These are phyloP conservation scores for Rotaria magnacalcarata DNA, from an alignment of 2,888 invertebrate species.

Conservation along the genomic window DNA sequence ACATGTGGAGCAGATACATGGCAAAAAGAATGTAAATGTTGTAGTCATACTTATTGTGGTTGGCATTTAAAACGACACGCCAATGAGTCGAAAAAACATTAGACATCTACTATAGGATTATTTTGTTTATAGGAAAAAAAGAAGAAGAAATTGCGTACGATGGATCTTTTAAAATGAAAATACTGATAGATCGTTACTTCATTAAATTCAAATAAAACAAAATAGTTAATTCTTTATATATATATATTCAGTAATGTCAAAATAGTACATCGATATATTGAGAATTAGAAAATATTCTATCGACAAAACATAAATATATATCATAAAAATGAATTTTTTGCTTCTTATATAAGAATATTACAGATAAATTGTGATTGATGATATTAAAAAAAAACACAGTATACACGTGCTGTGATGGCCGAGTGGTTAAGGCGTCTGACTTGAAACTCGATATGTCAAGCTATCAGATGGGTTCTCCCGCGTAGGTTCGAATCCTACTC, in stretches of 20 bases:
- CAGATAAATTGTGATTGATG: background rate
- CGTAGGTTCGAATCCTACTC: conserved; percentile 31
- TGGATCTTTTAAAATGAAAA: too few species aligned
- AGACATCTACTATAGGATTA: background rate
- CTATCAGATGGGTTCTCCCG: conserved; percentile 29
- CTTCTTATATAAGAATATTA: background rate
- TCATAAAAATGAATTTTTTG: background rate
- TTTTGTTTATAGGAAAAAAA: background rate
- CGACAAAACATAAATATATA: too few species aligned
- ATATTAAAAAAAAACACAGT: background rate
- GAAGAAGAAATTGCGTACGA: too few species aligned
- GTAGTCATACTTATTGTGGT: background rate
- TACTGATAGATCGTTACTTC: too few species aligned
- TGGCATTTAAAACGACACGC: background rate
- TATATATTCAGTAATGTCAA: too few species aligned
- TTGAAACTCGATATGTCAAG: background rate
- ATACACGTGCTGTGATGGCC: conserved; percentile 7
- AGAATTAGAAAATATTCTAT: too few species aligned
- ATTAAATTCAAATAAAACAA: too few species aligned
- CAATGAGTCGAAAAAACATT: background rate
- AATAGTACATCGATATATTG: too few species aligned
- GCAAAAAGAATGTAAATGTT: conserved; percentile 23
- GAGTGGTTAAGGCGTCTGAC: conserved; percentile 31
- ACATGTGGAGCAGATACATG: conserved; percentile 10
- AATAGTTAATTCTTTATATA: too few species aligned